phyloP scores from a whole-genome alignment of 2,113 vertebrate species.

The Holacanthus passer region DNA sequence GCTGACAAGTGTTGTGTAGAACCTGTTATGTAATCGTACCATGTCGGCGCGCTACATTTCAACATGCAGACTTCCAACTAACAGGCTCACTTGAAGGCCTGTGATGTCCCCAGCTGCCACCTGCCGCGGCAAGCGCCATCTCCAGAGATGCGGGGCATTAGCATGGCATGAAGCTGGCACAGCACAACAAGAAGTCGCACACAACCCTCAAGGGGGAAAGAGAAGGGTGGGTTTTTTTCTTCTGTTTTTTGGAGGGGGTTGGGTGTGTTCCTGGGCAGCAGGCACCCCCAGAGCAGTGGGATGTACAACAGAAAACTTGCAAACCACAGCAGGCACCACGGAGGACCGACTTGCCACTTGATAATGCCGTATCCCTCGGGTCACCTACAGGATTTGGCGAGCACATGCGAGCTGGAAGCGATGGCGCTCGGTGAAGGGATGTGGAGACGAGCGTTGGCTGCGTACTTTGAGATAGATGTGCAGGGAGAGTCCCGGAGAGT shows the following conservation, averaged over 20 bases:
- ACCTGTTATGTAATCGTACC: slow-evolving; percentile 55
- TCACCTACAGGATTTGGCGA: slow-evolving; percentile 25
- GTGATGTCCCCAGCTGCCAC: slow-evolving; percentile 65
- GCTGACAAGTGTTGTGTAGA: slow-evolving; percentile 48
- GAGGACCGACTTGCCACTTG: slow-evolving; percentile 39
- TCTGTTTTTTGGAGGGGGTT: neutral
- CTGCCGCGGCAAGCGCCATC: slow-evolving; percentile 47
- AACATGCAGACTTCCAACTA: slow-evolving; percentile 42
- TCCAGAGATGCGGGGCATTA: slow-evolving; percentile 45
- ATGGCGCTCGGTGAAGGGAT: slow-evolving; percentile 19
- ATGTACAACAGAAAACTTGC: slow-evolving; percentile 57
- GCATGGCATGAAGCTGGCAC: slow-evolving; percentile 44
- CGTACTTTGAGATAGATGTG: slow-evolving; percentile 1
- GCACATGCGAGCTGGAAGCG: slow-evolving; percentile 50
- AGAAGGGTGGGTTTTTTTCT: neutral
- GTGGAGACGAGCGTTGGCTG: slow-evolving; percentile 30
- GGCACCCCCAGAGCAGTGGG: slow-evolving; percentile 53
- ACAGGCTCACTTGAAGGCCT: slow-evolving; percentile 56
- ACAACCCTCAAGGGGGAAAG: slow-evolving; percentile 26
- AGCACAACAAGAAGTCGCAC: slow-evolving; percentile 45
- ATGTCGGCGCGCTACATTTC: slow-evolving; percentile 29
- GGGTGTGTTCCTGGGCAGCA: slow-evolving; percentile 43
- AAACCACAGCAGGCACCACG: slow-evolving; percentile 43
- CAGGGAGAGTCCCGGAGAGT: slow-evolving; percentile 26
- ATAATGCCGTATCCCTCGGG: slow-evolving; percentile 47